Evolutionary conservation across 1,140 invertebrate genomes (phyloP).

Genomic region (Tribolium castaneum): DNA sequence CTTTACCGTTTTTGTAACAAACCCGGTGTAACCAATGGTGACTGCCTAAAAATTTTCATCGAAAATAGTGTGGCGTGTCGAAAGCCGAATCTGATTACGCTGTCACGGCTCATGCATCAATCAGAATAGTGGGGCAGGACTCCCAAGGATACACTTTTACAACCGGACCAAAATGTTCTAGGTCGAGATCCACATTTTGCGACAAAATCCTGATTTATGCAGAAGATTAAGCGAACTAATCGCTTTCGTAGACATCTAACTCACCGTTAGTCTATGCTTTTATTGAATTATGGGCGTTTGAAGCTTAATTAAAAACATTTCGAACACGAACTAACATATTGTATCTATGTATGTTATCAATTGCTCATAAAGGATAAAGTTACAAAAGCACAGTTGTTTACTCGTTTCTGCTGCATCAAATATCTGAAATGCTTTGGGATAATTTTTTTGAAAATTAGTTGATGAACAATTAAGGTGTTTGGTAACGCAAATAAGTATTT

Average conservation of each 20-base stretch:
- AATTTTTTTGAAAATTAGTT: too few relatives aligned
- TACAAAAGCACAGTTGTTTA: too few relatives aligned
- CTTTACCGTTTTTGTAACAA: neutral
- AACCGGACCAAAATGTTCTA: neutral
- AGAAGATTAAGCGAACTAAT: neutral
- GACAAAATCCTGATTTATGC: neutral
- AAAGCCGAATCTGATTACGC: conserved; percentile 13
- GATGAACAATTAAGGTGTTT: too few relatives aligned
- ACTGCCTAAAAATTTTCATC: neutral
- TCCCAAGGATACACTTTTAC: neutral
- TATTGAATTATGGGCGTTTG: too few relatives aligned
- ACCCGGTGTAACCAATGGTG: neutral
- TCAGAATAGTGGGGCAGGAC: conserved; percentile 11
- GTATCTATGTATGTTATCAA: too few relatives aligned
- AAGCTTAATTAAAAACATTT: too few relatives aligned
- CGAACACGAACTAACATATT: too few relatives aligned
- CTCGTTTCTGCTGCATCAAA: too few relatives aligned
- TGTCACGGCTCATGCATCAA: conserved; percentile 26
- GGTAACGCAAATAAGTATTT: neutral
- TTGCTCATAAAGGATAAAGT: too few relatives aligned
- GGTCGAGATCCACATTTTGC: neutral
- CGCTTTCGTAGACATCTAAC: neutral
- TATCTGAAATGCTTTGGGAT: too few relatives aligned
- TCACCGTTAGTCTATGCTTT: neutral
- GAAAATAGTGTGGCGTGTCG: conserved; percentile 28